Evolutionary conservation across 2,797 vertebrate genomes (phyloP).

Genomic region (Sebastes oblongus): DNA sequence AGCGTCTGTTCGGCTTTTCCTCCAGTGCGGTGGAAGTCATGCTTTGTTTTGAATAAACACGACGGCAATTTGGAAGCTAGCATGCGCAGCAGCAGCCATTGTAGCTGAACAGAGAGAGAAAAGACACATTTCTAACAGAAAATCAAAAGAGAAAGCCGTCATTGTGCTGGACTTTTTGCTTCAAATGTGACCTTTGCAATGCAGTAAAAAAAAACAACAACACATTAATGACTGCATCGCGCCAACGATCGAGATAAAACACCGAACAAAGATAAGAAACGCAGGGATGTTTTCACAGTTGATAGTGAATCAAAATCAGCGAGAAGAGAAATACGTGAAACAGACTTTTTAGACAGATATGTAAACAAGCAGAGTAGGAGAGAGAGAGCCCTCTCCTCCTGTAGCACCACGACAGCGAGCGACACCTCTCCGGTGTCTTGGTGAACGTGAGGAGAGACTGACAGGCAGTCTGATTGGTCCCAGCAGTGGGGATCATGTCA

Average conservation of each 20-base stretch:
- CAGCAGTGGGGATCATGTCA: constrained; percentile 77
- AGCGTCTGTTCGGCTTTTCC: neutral
- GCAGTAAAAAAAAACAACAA: neutral
- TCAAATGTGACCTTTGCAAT: constrained; percentile 19
- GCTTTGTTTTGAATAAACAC: constrained; percentile 29
- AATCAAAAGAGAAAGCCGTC: constrained; percentile 20
- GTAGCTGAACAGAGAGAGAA: neutral
- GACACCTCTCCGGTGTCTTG: constrained; percentile 43
- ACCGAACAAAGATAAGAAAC: neutral
- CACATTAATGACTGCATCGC: neutral
- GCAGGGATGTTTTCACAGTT: neutral
- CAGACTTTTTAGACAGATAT: constrained; percentile 19
- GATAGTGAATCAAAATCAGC: constrained; percentile 11
- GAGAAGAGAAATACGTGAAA: neutral
- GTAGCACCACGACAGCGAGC: constrained; percentile 6
- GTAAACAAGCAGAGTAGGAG: constrained; percentile 23
- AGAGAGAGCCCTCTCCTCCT: neutral
- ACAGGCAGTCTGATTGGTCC: constrained; percentile 77
- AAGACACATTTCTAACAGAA: constrained; percentile 12
- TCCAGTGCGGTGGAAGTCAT: neutral
- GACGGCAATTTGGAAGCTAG: constrained; percentile 16
- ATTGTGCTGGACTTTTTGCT: neutral
- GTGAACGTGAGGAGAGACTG: constrained; percentile 68
- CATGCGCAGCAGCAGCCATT: neutral
- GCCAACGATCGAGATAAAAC: constrained; percentile 11